Conservation (phyloP, 1,140 invertebrate species). For the Phymorhynchus buccinoides region DNA sequence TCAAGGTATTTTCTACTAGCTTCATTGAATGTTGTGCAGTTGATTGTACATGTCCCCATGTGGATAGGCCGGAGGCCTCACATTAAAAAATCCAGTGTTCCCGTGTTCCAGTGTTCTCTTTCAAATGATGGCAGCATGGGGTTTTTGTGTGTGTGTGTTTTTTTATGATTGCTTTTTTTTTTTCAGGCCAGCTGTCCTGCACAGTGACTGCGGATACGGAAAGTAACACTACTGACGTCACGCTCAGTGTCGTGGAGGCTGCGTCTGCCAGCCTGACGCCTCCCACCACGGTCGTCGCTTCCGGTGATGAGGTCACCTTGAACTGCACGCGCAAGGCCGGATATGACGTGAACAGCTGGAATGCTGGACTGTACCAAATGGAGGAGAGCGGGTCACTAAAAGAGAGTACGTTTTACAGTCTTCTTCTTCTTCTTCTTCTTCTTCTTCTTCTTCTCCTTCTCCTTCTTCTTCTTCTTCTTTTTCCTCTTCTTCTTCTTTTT, state of each 20-base stretch:
- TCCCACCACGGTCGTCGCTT: neutral
- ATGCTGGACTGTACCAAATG: neutral
- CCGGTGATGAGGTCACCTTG: neutral
- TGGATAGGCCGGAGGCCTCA: too few species aligned
- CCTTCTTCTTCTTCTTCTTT: too few species aligned
- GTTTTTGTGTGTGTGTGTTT: too few species aligned
- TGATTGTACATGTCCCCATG: too few species aligned
- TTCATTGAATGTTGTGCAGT: too few species aligned
- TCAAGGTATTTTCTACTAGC: too few species aligned
- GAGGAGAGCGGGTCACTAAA: neutral
- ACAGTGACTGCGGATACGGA: neutral
- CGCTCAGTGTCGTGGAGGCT: neutral
- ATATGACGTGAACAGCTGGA: slow-evolving; percentile 11
- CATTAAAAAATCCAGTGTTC: too few species aligned
- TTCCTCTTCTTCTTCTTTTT: too few species aligned
- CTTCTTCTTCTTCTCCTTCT: too few species aligned
- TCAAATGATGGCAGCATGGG: too few species aligned
- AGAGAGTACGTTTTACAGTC: neutral
- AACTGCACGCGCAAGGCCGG: slow-evolving; percentile 7
- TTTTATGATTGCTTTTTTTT: neutral
- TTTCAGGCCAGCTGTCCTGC: slow-evolving; percentile 8
- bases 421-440: too few species aligned
- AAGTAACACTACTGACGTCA: neutral
- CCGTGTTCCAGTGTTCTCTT: too few species aligned
- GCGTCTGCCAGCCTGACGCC: neutral